phyloP scores from a whole-genome alignment of 2,888 invertebrate genomes.

The Himalopsyche tibetana region DNA sequence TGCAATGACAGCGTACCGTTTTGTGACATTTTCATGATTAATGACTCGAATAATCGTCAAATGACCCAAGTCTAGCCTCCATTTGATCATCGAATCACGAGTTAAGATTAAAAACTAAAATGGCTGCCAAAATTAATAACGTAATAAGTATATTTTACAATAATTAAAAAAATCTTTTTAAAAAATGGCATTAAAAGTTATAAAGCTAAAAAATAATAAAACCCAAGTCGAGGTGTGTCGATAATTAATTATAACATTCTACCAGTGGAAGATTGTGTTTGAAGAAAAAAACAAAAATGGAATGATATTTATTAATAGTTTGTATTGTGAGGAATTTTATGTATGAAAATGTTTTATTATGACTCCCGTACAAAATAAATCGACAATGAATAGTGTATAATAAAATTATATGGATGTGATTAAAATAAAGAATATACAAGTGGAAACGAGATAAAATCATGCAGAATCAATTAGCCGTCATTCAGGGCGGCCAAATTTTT shows the following conservation, averaged over 20 bases:
- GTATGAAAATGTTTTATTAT: too few species aligned
- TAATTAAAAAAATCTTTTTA: too few species aligned
- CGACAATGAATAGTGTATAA: too few species aligned
- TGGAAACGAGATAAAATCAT: too few species aligned
- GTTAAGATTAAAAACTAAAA: constrained; percentile 38
- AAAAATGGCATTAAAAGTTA: not conserved
- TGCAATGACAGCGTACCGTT: too few species aligned
- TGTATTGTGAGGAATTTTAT: too few species aligned
- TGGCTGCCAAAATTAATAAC: constrained; percentile 18
- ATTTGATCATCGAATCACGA: not conserved
- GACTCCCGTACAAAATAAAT: too few species aligned
- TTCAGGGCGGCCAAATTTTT: too few species aligned
- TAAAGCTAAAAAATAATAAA: not conserved
- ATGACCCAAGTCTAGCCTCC: constrained; percentile 37
- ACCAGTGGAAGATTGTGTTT: not conserved
- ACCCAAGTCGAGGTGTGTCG: not conserved
- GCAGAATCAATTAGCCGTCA: too few species aligned
- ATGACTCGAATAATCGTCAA: constrained; percentile 16
- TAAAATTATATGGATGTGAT: too few species aligned
- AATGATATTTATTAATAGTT: not conserved
- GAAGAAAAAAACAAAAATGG: constrained; percentile 4
- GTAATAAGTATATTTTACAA: too few species aligned
- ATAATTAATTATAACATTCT: not conserved
- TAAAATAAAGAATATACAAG: too few species aligned
- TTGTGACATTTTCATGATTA: not conserved